These are phyloP conservation scores for Sycophaga agraensis DNA, from an alignment of 1,140 invertebrate species.

Conservation along the genomic window DNA sequence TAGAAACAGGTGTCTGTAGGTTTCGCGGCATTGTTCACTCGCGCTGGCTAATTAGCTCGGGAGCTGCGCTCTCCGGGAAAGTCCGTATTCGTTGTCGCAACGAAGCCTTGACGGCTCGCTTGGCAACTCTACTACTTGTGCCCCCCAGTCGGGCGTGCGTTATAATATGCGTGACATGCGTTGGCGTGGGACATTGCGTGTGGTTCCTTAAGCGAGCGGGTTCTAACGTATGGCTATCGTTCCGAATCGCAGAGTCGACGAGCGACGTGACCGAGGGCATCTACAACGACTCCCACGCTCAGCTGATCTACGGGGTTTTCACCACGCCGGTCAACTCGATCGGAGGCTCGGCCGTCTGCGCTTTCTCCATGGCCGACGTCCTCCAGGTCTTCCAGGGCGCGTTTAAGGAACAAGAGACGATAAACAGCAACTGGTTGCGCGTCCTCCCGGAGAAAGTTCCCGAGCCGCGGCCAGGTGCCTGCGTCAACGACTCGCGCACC, in stretches of 20 bases:
- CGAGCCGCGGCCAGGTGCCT: conserved; percentile 80
- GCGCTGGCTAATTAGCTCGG: no score
- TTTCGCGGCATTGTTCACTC: no score
- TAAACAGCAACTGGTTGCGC: conserved; percentile 91
- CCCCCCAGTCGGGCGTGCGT: no score
- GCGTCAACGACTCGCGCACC: conserved; percentile 87
- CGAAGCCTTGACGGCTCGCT: no score
- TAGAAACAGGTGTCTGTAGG: no score
- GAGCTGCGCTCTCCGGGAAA: no score
- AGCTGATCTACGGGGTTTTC: conserved; percentile 93
- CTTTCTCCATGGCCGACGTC: conserved; percentile 88
- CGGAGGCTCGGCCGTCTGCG: conserved; percentile 93
- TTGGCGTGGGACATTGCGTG: no score
- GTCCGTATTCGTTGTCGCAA: no score
- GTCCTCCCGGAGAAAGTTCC: conserved; percentile 75
- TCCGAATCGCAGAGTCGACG: conserved; percentile 74
- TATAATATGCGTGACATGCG: no score
- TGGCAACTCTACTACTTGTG: no score
- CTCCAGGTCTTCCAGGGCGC: conserved; percentile 85
- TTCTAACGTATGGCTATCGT: no score
- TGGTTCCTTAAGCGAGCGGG: no score
- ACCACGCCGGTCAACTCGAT: conserved; percentile 95
- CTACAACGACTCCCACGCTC: conserved; percentile 65
- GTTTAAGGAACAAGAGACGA: conserved; percentile 90
- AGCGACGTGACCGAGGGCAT: conserved; percentile 72